phyloP scores from a whole-genome alignment of 2,113 vertebrate species.

The Brienomyrus longianalis region DNA sequence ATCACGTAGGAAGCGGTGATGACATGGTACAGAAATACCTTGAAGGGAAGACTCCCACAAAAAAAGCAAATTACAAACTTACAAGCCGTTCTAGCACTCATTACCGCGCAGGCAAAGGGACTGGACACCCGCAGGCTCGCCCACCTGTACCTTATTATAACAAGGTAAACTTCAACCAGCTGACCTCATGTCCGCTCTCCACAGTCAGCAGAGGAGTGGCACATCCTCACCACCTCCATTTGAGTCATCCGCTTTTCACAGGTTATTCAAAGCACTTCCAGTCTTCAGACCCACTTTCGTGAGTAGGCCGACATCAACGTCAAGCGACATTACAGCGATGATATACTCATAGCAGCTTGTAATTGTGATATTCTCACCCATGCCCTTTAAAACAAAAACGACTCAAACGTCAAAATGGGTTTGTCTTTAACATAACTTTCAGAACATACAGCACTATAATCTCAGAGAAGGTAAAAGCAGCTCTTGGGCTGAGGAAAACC shows the following conservation, averaged over 20 bases:
- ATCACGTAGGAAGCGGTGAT: not conserved
- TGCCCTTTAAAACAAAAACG: not conserved
- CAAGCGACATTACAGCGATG: not conserved
- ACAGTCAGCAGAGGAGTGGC: not conserved
- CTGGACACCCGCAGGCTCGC: not conserved
- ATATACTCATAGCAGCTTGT: not conserved
- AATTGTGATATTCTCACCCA: not conserved
- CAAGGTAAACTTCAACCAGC: not conserved
- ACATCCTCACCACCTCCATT: not conserved
- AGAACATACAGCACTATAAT: not conserved
- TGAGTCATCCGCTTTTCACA: not conserved
- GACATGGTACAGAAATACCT: not conserved
- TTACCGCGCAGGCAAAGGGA: not conserved
- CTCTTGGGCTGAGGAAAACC: not conserved
- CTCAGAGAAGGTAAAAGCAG: not conserved
- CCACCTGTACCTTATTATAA: conserved; percentile 9
- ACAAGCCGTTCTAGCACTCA: not conserved
- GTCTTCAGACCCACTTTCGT: not conserved
- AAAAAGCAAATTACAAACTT: not conserved
- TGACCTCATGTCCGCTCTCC: not conserved
- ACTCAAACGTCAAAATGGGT: not conserved
- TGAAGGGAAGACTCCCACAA: not conserved
- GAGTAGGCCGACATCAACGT: not conserved
- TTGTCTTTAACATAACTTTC: not conserved
- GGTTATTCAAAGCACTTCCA: not conserved